phyloP scores from a whole-genome alignment of 2,888 invertebrate genomes.

The Strigamia crassipes region DNA sequence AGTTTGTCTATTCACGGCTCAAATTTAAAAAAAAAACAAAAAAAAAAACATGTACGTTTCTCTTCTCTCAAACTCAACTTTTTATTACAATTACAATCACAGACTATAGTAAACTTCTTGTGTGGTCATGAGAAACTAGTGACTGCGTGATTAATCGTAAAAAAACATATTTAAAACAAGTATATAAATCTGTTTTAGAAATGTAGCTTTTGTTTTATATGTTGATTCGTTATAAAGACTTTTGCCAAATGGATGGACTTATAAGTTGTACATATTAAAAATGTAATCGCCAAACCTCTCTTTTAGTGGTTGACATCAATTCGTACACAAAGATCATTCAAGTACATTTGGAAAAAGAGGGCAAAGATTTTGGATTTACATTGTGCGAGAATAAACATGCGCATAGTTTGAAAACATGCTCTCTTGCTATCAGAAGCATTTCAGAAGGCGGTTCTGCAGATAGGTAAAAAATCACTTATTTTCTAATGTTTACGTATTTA shows the following conservation, averaged over 20 bases:
- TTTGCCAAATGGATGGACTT: no score
- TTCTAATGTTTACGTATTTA: no score
- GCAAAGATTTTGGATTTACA: constrained; percentile 85
- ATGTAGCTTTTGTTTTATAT: no score
- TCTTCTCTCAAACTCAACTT: not conserved
- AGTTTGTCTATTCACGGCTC: not conserved
- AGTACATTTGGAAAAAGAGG: constrained; percentile 78
- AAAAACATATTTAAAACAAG: no score
- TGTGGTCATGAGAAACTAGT: no score
- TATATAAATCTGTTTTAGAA: no score
- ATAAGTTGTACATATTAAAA: no score
- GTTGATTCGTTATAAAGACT: no score
- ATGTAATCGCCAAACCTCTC: no score
- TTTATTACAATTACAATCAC: not conserved
- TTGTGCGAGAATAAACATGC: constrained; percentile 78
- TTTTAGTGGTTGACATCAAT: not conserved
- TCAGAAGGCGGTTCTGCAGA: constrained; percentile 87
- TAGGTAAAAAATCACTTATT: not conserved
- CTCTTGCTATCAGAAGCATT: constrained; percentile 86
- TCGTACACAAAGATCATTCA: constrained; percentile 56
- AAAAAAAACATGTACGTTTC: not conserved
- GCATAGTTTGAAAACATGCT: constrained; percentile 68
- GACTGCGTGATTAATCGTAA: no score
- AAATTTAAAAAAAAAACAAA: no score
- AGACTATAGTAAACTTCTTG: no score